These are phyloP conservation scores for Globia sparganii DNA, from an alignment of 2,888 invertebrate species.

Conservation along the genomic window DNA sequence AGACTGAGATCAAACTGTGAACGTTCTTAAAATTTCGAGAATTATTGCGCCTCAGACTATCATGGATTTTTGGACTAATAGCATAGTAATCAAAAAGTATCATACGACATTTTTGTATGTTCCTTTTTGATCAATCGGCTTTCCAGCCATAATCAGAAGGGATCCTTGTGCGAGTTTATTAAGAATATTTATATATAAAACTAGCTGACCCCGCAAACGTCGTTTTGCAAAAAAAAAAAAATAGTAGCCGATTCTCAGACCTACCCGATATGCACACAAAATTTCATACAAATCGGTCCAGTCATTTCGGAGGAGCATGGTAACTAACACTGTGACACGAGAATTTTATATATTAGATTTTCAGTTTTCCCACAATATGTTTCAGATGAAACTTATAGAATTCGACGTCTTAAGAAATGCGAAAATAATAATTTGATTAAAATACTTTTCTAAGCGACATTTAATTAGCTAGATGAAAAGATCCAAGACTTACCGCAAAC, in stretches of 20 bases:
- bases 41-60: neutral
- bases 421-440: conserved; percentile 10
- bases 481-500: conserved; percentile 23
- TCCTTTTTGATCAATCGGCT: neutral
- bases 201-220: too few relatives aligned
- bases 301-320: too few relatives aligned
- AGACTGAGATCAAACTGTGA: too few relatives aligned
- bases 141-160: neutral
- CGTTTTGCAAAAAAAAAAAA: too few relatives aligned
- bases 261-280: too few relatives aligned
- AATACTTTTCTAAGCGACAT: conserved; percentile 21
- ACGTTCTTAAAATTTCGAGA: too few relatives aligned
- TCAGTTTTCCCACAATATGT: neutral
- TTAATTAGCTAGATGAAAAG: conserved; percentile 38
- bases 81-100: too few relatives aligned
- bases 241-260: too few relatives aligned
- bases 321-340: too few relatives aligned
- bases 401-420: conserved; percentile 6
- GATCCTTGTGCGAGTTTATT: neutral
- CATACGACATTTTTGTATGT: neutral
- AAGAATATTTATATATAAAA: neutral
- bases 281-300: too few relatives aligned
- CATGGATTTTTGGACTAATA: neutral
- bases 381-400: neutral
- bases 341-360: neutral